Evolutionary conservation across 2,888 invertebrate species (phyloP).

Genomic region (Papilio elwesi): DNA sequence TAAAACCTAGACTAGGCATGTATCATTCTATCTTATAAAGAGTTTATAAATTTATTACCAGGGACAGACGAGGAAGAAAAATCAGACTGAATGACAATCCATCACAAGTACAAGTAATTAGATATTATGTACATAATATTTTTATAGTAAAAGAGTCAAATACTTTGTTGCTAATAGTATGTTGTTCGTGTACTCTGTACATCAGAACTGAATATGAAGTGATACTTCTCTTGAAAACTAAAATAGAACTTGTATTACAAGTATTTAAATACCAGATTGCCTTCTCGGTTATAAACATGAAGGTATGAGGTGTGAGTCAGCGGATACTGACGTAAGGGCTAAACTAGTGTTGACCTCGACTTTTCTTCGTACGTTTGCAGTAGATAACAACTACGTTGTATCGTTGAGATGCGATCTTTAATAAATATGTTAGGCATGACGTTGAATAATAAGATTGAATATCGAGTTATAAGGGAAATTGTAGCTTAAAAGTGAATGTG

Average conservation of each 20-base stretch:
- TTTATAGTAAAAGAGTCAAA: too few species aligned
- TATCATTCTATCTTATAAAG: too few species aligned
- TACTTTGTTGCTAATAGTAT: neutral
- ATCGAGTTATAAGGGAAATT: too few species aligned
- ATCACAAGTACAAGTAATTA: too few species aligned
- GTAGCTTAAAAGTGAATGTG: too few species aligned
- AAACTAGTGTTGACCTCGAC: constrained; percentile 7
- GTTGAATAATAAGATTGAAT: too few species aligned
- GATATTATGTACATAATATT: too few species aligned
- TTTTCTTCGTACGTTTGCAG: constrained; percentile 1
- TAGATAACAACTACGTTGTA: neutral
- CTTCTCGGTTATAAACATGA: constrained; percentile 7
- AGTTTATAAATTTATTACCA: too few species aligned
- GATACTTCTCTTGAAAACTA: neutral
- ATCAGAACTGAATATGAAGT: neutral
- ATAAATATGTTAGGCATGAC: too few species aligned
- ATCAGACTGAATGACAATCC: too few species aligned
- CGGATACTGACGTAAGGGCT: constrained; percentile 12
- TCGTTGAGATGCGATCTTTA: neutral
- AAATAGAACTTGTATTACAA: constrained; percentile 2
- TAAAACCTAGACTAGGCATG: too few species aligned
- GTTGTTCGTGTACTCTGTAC: neutral
- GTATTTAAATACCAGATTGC: constrained; percentile 2
- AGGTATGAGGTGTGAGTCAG: neutral
- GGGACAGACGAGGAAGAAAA: too few species aligned